Conservation (phyloP, 2,113 vertebrate species). For the Dipodomys ordii region DNA sequence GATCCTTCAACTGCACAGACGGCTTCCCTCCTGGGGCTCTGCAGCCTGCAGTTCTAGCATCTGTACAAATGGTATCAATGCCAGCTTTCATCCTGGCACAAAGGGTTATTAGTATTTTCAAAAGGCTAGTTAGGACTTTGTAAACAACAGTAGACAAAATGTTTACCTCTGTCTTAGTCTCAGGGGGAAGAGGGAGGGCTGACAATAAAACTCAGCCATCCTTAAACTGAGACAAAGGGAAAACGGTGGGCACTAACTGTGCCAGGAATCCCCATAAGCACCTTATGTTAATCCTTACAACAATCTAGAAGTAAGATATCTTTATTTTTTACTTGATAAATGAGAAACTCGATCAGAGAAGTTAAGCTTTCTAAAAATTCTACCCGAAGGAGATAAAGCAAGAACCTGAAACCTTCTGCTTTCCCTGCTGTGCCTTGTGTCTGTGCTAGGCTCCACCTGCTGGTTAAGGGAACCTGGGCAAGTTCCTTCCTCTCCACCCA, state of each 20-base stretch:
- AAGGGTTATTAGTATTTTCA: slow-evolving; percentile 51
- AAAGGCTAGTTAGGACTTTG: slow-evolving; percentile 41
- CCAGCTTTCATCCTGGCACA: slow-evolving; percentile 35
- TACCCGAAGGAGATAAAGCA: neutral
- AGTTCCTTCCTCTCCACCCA: slow-evolving; percentile 30
- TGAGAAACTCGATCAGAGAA: slow-evolving; percentile 44
- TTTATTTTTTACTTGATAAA: neutral
- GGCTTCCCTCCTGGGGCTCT: slow-evolving; percentile 39
- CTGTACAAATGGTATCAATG: slow-evolving; percentile 33
- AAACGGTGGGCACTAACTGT: neutral
- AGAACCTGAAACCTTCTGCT: slow-evolving; percentile 38
- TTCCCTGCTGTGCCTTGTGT: neutral
- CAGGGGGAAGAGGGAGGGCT: neutral
- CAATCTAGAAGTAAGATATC: neutral
- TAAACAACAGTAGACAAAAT: slow-evolving; percentile 46
- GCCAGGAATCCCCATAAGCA: slow-evolving; percentile 34
- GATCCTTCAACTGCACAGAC: slow-evolving; percentile 48
- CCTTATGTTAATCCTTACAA: slow-evolving; percentile 12
- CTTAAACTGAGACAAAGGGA: neutral
- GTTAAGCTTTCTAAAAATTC: slow-evolving; percentile 21
- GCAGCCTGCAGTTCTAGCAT: slow-evolving; percentile 20
- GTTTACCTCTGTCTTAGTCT: slow-evolving; percentile 36
- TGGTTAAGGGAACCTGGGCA: neutral
- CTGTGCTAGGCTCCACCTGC: neutral
- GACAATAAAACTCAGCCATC: slow-evolving; percentile 1